Evolutionary conservation across 2,797 vertebrate species (phyloP).

Genomic region (Microctenopoma steveboyesi): DNA sequence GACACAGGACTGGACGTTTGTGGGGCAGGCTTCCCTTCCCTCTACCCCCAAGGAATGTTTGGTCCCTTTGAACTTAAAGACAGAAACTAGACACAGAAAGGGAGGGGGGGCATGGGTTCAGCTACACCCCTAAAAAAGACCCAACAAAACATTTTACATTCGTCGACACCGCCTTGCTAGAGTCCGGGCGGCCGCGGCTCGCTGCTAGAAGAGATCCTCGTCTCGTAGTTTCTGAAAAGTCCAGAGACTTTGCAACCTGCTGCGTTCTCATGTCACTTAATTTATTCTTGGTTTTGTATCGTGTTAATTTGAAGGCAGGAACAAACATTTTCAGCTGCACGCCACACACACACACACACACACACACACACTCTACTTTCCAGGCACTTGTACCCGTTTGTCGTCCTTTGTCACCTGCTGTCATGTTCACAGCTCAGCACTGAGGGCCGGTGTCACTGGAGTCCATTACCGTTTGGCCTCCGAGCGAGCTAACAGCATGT

Average conservation of each 20-base stretch:
- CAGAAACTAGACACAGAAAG: constrained; percentile 42
- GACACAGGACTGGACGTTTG: constrained; percentile 57
- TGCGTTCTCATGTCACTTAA: constrained; percentile 54
- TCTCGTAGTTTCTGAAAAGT: constrained; percentile 62
- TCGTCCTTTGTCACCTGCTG: constrained; percentile 43
- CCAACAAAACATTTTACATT: constrained; percentile 55
- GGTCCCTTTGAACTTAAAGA: constrained; percentile 56
- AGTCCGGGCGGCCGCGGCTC: constrained; percentile 64
- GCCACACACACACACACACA: constrained; percentile 27
- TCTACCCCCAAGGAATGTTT: constrained; percentile 29
- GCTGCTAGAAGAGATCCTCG: constrained; percentile 75
- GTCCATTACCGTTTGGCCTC: constrained; percentile 44
- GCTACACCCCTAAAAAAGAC: constrained; percentile 17
- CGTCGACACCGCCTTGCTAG: constrained; percentile 58
- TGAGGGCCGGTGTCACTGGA: constrained; percentile 32
- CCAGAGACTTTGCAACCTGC: constrained; percentile 59
- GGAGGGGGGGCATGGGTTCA: constrained; percentile 24
- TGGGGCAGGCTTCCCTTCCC: constrained; percentile 33
- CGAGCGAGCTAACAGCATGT: constrained; percentile 33
- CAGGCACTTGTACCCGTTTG: constrained; percentile 28
- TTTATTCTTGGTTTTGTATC: constrained; percentile 64
- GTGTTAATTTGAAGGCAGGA: constrained; percentile 54
- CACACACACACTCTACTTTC: constrained; percentile 13
- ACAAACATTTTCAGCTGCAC: constrained; percentile 42
- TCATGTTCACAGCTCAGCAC: constrained; percentile 42